These are phyloP conservation scores for Pseudolaguvia tuberculata DNA, from an alignment of 2,113 vertebrate species.

Conservation along the genomic window DNA sequence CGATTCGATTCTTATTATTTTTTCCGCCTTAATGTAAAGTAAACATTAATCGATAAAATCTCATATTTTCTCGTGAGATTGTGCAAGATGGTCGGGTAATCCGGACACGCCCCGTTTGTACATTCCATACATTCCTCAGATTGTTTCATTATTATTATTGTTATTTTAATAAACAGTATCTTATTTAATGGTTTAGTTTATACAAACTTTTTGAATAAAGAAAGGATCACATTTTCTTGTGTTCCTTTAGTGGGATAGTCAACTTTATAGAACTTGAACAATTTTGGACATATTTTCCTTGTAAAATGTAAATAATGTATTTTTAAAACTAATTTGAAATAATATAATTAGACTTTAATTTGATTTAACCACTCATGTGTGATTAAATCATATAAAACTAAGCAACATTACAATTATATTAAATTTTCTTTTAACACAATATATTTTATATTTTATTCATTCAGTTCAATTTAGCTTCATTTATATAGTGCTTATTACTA, in stretches of 20 bases:
- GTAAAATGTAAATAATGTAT: neutral
- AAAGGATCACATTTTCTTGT: no score
- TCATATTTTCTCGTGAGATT: slow-evolving; percentile 77
- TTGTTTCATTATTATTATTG: no score
- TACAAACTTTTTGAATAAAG: no score
- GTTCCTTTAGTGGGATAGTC: neutral
- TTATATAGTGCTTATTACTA: no score
- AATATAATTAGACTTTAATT: neutral
- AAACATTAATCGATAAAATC: slow-evolving; percentile 77
- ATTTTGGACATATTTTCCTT: no score
- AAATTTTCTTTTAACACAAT: no score
- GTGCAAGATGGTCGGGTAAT: slow-evolving; percentile 58
- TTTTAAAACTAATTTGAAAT: neutral
- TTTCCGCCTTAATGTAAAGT: no score
- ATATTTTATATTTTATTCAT: no score
- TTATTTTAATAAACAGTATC: no score
- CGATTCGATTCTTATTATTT: slow-evolving; percentile 69
- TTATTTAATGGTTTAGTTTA: neutral
- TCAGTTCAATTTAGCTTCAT: no score
- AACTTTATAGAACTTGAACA: neutral
- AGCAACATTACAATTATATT: no score
- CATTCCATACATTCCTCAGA: slow-evolving; percentile 47
- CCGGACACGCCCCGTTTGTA: slow-evolving; percentile 63
- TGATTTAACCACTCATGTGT: neutral
- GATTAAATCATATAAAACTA: neutral